Evolutionary conservation across 2,888 invertebrate genomes (phyloP).

Genomic region (Caenorhabditis sinica): DNA sequence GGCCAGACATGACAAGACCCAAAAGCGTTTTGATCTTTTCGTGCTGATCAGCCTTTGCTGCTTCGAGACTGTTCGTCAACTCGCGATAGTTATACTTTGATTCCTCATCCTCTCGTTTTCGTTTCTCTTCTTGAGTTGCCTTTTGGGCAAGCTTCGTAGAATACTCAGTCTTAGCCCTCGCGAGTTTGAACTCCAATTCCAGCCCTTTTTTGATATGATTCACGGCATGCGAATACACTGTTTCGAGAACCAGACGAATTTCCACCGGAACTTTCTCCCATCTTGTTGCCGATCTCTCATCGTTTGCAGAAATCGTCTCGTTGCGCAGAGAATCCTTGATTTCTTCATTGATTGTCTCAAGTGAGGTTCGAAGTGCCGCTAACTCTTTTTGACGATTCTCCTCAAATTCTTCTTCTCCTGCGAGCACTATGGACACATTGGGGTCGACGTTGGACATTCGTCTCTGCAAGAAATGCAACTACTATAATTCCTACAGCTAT

Average conservation of each 20-base stretch:
- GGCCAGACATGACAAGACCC: slow-evolving; percentile 33
- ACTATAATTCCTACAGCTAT: neutral
- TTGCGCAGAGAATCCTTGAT: slow-evolving; percentile 63
- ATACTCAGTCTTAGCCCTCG: slow-evolving; percentile 32
- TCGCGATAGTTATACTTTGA: slow-evolving; percentile 22
- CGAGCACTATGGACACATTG: slow-evolving; percentile 41
- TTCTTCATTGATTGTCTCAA: slow-evolving; percentile 53
- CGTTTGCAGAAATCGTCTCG: slow-evolving; percentile 46
- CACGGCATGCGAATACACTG: slow-evolving; percentile 38
- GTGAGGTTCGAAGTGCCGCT: slow-evolving; percentile 24
- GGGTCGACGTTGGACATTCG: slow-evolving; percentile 48
- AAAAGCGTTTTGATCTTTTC: slow-evolving; percentile 48
- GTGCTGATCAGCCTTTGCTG: slow-evolving; percentile 52
- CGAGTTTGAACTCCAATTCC: slow-evolving; percentile 50
- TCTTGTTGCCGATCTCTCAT: slow-evolving; percentile 19
- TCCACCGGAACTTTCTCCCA: slow-evolving; percentile 63
- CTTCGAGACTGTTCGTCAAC: slow-evolving; percentile 39
- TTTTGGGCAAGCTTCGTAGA: slow-evolving; percentile 28
- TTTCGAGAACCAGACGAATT: slow-evolving; percentile 49
- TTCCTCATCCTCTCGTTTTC: slow-evolving; percentile 50
- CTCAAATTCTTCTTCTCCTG: slow-evolving; percentile 64
- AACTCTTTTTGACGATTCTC: slow-evolving; percentile 42
- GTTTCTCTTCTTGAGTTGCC: slow-evolving; percentile 48
- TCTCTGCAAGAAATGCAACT: slow-evolving; percentile 22
- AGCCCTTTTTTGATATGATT: slow-evolving; percentile 45